phyloP scores from a whole-genome alignment of 2,888 invertebrate genomes.

The Stramonita haemastoma region DNA sequence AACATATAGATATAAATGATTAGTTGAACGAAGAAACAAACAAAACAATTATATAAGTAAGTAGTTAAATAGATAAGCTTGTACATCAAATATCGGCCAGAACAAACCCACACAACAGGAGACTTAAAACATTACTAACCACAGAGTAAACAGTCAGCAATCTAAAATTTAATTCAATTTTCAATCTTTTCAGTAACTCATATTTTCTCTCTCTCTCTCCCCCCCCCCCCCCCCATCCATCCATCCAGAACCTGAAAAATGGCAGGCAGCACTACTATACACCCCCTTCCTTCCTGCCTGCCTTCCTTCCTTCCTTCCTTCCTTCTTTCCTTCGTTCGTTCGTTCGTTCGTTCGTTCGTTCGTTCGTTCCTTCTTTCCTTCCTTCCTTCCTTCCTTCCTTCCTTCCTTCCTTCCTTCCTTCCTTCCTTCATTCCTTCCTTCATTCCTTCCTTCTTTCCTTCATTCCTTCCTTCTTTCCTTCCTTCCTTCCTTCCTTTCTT shows the following conservation, averaged over 20 bases:
- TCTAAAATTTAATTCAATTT: no score
- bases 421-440: constrained; percentile 25
- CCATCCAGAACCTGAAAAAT: no score
- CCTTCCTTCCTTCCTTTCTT: constrained; percentile 21
- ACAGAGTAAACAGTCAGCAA: no score
- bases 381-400: constrained; percentile 24
- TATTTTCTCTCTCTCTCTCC: neutral
- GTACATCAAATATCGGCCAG: no score
- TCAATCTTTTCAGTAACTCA: neutral
- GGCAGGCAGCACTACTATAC: no score
- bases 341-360: constrained; percentile 7
- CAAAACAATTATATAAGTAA: no score
- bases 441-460: constrained; percentile 18
- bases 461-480: constrained; percentile 27
- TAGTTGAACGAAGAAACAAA: no score
- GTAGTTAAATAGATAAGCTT: no score
- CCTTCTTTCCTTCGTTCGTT: constrained; percentile 24
- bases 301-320: neutral
- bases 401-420: constrained; percentile 24
- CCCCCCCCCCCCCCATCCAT: neutral
- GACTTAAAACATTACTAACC: no score
- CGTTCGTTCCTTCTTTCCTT: constrained; percentile 27
- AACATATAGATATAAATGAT: no score
- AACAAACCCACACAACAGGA: no score
- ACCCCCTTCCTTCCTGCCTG: neutral